phyloP scores from a whole-genome alignment of 2,797 vertebrate genomes.

The Danionella dracula region DNA sequence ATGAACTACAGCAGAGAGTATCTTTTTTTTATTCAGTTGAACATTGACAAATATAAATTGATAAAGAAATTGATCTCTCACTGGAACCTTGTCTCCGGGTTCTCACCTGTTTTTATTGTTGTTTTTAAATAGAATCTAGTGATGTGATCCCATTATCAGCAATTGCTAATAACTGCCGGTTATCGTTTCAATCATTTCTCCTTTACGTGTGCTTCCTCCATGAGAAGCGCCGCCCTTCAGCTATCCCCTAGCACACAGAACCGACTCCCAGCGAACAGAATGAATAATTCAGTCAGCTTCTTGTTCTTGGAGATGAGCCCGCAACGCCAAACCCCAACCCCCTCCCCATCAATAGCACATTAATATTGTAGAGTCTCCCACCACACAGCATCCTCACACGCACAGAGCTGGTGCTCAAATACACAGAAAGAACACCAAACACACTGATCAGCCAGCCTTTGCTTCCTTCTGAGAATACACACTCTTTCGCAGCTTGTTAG shows the following conservation, averaged over 20 bases:
- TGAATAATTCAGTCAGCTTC: constrained; percentile 71
- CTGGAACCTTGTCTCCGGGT: no score
- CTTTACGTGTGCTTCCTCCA: no score
- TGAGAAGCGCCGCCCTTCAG: background rate
- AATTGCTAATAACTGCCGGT: no score
- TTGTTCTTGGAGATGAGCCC: constrained; percentile 58
- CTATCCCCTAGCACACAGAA: constrained; percentile 34
- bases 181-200: no score
- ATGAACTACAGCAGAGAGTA: no score
- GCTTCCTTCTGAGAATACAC: background rate
- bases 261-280: constrained; percentile 53
- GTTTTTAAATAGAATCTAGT: no score
- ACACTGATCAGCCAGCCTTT: background rate
- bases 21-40: no score
- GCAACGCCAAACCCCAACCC: constrained; percentile 12
- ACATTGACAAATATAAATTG: no score
- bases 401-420: background rate
- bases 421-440: background rate
- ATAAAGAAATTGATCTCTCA: no score
- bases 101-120: no score
- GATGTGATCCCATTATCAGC: no score
- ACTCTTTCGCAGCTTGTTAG: background rate
- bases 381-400: constrained; percentile 17
- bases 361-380: constrained; percentile 44
- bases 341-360: constrained; percentile 38